Percentiles rank a stretch among this genome's conserved stretches.
Evolutionary conservation across 2,888 invertebrate species (phyloP).

Genomic region (Andricus quercusramuli): DNA sequence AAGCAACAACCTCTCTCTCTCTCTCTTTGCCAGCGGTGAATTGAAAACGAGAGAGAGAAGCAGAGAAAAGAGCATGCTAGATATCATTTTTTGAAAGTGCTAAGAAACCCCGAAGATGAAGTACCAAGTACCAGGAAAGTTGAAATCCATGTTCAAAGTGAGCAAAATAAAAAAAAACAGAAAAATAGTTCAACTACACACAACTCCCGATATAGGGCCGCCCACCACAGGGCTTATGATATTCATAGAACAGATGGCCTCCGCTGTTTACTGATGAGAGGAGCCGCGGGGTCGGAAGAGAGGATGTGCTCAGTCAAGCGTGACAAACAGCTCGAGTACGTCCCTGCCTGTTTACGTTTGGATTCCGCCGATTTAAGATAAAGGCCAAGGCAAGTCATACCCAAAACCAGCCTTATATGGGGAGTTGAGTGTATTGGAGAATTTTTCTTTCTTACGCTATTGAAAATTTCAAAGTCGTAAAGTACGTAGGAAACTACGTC

Average conservation of each 20-base stretch:
- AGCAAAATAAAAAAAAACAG: background rate
- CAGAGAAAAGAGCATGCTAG: background rate
- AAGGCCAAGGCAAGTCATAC: no score
- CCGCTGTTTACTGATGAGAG: no score
- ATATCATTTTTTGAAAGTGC: background rate
- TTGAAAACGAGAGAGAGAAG: background rate
- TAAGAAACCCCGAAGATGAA: background rate
- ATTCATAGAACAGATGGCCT: no score
- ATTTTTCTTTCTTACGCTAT: background rate
- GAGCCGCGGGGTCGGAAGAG: no score
- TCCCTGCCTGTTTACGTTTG: no score
- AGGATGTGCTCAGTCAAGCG: no score
- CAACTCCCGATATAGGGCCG: no score
- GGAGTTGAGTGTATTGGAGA: background rate
- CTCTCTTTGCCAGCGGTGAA: slow-evolving; percentile 16
- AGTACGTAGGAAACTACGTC: no score
- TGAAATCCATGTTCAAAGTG: background rate
- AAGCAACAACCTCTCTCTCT: slow-evolving; percentile 53
- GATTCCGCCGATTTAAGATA: no score
- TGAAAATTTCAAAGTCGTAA: no score
- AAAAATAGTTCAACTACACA: background rate
- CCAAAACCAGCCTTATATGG: background rate
- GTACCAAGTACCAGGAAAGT: background rate
- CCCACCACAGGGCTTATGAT: no score
- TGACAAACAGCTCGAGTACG: no score